These are phyloP conservation scores for Lypha dubia DNA, from an alignment of 2,888 invertebrate genomes.

Conservation along the genomic window DNA sequence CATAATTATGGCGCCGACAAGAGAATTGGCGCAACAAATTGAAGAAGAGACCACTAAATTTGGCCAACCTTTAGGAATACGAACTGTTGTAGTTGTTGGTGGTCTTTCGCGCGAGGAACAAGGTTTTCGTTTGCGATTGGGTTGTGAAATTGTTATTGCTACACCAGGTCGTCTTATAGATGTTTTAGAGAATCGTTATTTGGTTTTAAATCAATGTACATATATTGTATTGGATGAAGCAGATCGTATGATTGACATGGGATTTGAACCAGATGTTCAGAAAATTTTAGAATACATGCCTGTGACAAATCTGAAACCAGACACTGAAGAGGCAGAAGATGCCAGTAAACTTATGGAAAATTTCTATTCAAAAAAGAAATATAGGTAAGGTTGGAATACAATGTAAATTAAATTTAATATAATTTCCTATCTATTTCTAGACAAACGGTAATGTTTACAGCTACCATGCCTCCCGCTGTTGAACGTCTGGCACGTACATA, in stretches of 20 bases:
- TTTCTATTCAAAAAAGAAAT: constrained; percentile 98
- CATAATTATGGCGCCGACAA: constrained; percentile 99
- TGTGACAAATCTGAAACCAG: constrained; percentile 98
- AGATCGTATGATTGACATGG: constrained; percentile 99
- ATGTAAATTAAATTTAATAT: constrained; percentile 86
- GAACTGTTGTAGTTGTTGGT: constrained; percentile 99
- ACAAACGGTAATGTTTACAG: constrained; percentile 99
- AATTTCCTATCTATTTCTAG: constrained; percentile 64
- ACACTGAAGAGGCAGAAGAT: constrained; percentile 99
- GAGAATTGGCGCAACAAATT: constrained; percentile 99
- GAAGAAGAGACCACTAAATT: constrained; percentile 99
- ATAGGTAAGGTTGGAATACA: constrained; percentile 84
- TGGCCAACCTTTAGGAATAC: constrained; percentile 95
- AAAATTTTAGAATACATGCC: constrained; percentile 99
- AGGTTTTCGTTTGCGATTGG: constrained; percentile 97
- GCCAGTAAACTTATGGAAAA: constrained; percentile 94
- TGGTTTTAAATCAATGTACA: constrained; percentile 98
- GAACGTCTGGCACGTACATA: constrained; percentile 97
- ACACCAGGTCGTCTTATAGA: constrained; percentile 99
- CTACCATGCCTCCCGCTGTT: constrained; percentile 99
- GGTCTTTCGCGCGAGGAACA: constrained; percentile 99
- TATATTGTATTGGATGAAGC: constrained; percentile 98
- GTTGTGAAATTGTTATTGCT: constrained; percentile 99
- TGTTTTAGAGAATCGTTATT: constrained; percentile 98
- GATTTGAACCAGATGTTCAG: constrained; percentile 99